A percentile compares a stretch with the other conserved stretches of the same genome.
These are phyloP conservation scores for Drosophila mimetica DNA, from an alignment of 2,888 invertebrate species.

Conservation along the genomic window DNA sequence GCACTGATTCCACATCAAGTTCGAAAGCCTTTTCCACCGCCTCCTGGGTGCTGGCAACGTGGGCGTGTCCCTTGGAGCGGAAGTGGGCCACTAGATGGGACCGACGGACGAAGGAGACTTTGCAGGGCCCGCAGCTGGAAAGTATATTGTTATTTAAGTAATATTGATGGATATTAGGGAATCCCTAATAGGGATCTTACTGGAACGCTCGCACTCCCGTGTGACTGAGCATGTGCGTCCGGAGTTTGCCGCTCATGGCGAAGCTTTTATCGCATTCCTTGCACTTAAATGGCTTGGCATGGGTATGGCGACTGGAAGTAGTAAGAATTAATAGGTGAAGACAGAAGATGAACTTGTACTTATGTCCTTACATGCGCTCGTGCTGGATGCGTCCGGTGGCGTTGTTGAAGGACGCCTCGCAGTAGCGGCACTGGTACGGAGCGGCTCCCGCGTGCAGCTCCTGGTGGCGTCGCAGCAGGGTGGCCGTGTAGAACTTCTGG, in stretches of 20 bases:
- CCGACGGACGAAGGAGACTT: constrained; percentile 63
- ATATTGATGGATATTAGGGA: too few relatives aligned
- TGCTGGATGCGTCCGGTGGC: constrained; percentile 68
- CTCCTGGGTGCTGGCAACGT: constrained; percentile 35
- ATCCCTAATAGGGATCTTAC: constrained; percentile 51
- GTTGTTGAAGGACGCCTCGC: constrained; percentile 62
- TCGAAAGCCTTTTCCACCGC: background rate
- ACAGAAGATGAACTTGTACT: too few relatives aligned
- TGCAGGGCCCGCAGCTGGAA: constrained; percentile 63
- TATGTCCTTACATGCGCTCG: constrained; percentile 54
- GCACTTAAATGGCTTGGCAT: constrained; percentile 65
- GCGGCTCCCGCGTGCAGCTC: constrained; percentile 49
- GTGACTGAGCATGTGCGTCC: constrained; percentile 65
- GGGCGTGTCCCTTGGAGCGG: constrained; percentile 66
- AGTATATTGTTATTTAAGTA: too few relatives aligned
- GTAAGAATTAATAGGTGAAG: background rate
- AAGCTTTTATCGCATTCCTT: constrained; percentile 65
- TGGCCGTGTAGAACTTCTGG: constrained; percentile 63
- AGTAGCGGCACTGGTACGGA: constrained; percentile 64
- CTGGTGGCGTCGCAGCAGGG: constrained; percentile 61
- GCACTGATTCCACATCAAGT: constrained; percentile 17
- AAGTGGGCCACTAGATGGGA: constrained; percentile 59
- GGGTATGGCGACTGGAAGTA: constrained; percentile 59
- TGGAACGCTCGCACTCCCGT: constrained; percentile 66
- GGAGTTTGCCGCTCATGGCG: constrained; percentile 65